Percentiles rank a stretch among this genome's conserved stretches.
Evolutionary conservation across 1,140 invertebrate species (phyloP).

Genomic region (Drosophila teissieri): DNA sequence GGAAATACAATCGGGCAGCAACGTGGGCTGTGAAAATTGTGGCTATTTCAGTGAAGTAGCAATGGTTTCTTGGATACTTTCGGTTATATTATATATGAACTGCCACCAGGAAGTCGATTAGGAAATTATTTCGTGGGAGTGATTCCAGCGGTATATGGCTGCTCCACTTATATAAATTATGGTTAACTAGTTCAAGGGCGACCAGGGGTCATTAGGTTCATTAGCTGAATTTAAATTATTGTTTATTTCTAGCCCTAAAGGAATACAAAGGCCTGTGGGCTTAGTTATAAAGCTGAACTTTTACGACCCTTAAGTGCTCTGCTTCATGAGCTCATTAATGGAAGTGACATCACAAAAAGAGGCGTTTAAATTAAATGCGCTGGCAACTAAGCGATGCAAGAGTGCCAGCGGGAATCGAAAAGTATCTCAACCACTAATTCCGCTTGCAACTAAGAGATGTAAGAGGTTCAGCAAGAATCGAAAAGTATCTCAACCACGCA

Average conservation of each 20-base stretch:
- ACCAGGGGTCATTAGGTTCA: neutral
- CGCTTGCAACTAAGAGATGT: too few species aligned
- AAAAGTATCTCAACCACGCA: neutral
- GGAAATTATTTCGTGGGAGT: neutral
- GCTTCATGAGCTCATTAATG: conserved; percentile 6
- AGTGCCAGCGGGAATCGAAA: neutral
- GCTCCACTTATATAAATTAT: conserved; percentile 3
- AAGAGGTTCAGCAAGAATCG: neutral
- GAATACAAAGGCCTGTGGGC: neutral
- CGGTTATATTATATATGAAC: conserved; percentile 1
- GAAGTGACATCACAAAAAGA: neutral
- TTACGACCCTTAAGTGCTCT: conserved; percentile 19
- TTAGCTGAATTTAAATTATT: conserved; percentile 1
- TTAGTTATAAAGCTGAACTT: conserved; percentile 8
- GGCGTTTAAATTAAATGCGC: neutral
- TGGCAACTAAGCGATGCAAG: too few species aligned
- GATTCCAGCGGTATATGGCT: conserved; percentile 28
- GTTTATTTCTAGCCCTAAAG: neutral
- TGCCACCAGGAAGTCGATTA: conserved; percentile 1
- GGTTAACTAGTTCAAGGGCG: neutral
- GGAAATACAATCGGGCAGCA: too few species aligned
- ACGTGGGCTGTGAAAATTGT: neutral
- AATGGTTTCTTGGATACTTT: conserved; percentile 9
- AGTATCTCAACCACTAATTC: neutral
- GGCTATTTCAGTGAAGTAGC: neutral